phyloP scores from a whole-genome alignment of 2,888 invertebrate species.

The Ferdinandea cuprea region DNA sequence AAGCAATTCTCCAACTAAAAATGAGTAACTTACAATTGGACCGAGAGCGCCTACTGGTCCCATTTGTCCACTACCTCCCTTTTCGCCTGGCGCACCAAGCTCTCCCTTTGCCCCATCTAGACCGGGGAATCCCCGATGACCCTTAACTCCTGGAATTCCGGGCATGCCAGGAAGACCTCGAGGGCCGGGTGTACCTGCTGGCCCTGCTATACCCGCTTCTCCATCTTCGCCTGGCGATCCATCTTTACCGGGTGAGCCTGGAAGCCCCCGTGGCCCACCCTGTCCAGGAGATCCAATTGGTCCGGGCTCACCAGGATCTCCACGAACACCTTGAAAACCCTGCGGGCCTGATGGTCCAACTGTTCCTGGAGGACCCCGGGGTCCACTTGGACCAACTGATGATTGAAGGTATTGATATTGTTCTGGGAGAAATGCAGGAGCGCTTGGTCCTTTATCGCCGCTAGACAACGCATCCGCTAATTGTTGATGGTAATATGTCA shows the following conservation, averaged over 20 bases:
- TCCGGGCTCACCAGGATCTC: slow-evolving; percentile 91
- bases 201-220: slow-evolving; percentile 89
- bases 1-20: background rate
- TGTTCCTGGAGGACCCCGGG: slow-evolving; percentile 90
- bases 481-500: slow-evolving; percentile 87
- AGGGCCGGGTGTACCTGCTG: slow-evolving; percentile 88
- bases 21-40: slow-evolving; percentile 79
- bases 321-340: slow-evolving; percentile 91
- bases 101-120: slow-evolving; percentile 92
- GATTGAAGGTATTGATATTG: slow-evolving; percentile 91
- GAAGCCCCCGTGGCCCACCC: slow-evolving; percentile 88
- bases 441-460: slow-evolving; percentile 90
- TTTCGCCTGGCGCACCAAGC: slow-evolving; percentile 89
- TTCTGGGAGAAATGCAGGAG: slow-evolving; percentile 85
- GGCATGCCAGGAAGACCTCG: slow-evolving; percentile 90
- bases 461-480: slow-evolving; percentile 88
- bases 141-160: slow-evolving; percentile 92
- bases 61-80: slow-evolving; percentile 88
- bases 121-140: slow-evolving; percentile 92
- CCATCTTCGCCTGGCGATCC: slow-evolving; percentile 92
- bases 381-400: slow-evolving; percentile 91
- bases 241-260: slow-evolving; percentile 89
- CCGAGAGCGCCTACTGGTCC: slow-evolving; percentile 89
- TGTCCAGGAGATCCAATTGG: slow-evolving; percentile 88
- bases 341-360: slow-evolving; percentile 87